Evolutionary conservation across 2,113 vertebrate species (phyloP).

Genomic region (Osmerus eperlanus): DNA sequence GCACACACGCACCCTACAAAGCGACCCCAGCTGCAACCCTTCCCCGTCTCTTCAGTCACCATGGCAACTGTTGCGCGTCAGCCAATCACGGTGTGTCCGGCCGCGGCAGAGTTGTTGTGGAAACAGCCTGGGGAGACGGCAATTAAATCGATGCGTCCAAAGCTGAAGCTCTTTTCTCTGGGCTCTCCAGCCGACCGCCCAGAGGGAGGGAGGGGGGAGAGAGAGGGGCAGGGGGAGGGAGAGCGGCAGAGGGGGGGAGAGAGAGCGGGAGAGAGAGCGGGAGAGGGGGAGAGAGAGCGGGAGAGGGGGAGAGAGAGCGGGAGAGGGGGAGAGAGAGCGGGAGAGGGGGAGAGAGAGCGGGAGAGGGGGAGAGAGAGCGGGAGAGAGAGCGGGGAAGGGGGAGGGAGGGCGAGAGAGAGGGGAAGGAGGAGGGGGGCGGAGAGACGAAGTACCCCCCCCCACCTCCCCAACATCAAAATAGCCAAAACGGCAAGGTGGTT

Average conservation of each 20-base stretch:
- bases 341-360: not conserved
- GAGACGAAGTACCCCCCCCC: too few species aligned
- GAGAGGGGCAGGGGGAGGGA: not conserved
- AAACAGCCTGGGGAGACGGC: slow-evolving; percentile 45
- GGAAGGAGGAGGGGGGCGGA: too few species aligned
- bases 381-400: too few species aligned
- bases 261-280: not conserved
- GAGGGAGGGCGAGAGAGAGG: too few species aligned
- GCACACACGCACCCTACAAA: not conserved
- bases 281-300: not conserved
- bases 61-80: slow-evolving; percentile 46
- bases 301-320: too few species aligned
- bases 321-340: not conserved
- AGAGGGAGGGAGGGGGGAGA: too few species aligned
- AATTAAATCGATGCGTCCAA: slow-evolving; percentile 39
- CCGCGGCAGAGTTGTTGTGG: slow-evolving; percentile 24
- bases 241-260: not conserved
- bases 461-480: not conserved
- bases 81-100: slow-evolving; percentile 27
- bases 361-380: too few species aligned
- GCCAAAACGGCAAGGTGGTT: too few species aligned
- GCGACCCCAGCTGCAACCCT: not conserved
- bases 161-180: not conserved
- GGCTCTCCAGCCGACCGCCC: not conserved
- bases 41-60: slow-evolving; percentile 26